Evolutionary conservation across 2,113 vertebrate genomes (phyloP).

Genomic region (Oncorhynchus keta): DNA sequence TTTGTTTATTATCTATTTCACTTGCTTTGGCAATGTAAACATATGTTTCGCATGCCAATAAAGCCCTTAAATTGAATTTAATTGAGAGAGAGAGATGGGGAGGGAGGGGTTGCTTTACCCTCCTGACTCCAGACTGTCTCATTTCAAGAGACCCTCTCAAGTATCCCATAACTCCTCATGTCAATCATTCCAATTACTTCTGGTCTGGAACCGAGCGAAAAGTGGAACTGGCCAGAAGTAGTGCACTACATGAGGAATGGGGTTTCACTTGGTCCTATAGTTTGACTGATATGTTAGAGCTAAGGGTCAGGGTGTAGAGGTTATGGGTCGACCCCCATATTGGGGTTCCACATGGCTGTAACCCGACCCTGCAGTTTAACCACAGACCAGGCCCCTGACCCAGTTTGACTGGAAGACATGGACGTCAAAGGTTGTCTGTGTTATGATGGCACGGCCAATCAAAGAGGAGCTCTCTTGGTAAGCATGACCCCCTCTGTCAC

Average conservation of each 20-base stretch:
- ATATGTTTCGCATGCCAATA: too few relatives aligned
- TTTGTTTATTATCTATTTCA: too few relatives aligned
- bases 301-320: constrained; percentile 14
- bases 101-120: not conserved
- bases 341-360: constrained; percentile 32
- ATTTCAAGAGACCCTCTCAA: not conserved
- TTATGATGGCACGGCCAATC: constrained; percentile 48
- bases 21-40: too few relatives aligned
- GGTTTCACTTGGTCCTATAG: constrained; percentile 15
- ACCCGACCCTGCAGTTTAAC: constrained; percentile 50
- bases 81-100: not conserved
- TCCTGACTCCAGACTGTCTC: not conserved
- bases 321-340: constrained; percentile 22
- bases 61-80: too few relatives aligned
- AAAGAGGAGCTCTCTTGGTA: constrained; percentile 29
- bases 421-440: constrained; percentile 50
- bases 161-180: constrained; percentile 10
- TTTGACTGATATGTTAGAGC: constrained; percentile 18
- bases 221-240: constrained; percentile 6
- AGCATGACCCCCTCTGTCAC: constrained; percentile 38
- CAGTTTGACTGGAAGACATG: constrained; percentile 47
- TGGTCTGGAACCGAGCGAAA: not conserved
- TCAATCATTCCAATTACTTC: constrained; percentile 13
- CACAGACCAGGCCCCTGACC: constrained; percentile 31
- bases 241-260: too few relatives aligned